phyloP scores from a whole-genome alignment of 2,113 vertebrate species.

The Datnioides undecimradiatus region DNA sequence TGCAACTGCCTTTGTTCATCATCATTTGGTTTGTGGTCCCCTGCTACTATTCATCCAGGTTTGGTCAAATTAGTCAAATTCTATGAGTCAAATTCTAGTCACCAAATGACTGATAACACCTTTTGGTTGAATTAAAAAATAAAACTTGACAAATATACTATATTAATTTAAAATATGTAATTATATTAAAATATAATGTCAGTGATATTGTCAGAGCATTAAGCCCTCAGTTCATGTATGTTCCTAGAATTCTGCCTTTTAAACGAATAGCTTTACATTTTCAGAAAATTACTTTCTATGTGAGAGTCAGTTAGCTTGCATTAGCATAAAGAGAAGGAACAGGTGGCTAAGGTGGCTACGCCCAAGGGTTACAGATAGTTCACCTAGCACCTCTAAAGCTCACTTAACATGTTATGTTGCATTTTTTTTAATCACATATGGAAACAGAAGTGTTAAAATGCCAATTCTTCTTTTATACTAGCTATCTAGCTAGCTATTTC shows the following conservation, averaged over 20 bases:
- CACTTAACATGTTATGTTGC: neutral
- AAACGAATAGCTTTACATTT: neutral
- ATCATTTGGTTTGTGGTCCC: constrained; percentile 25
- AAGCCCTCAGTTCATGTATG: too few relatives aligned
- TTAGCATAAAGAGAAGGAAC: neutral
- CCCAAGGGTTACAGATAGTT: too few relatives aligned
- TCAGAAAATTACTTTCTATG: neutral
- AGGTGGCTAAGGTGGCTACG: neutral
- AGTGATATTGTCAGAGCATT: too few relatives aligned
- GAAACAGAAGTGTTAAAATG: neutral
- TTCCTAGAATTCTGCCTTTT: too few relatives aligned
- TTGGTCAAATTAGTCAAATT: constrained; percentile 1
- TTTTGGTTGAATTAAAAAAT: neutral
- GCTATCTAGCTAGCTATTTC: neutral
- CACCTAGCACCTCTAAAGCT: too few relatives aligned
- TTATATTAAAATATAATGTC: too few relatives aligned
- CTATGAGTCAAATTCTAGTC: neutral
- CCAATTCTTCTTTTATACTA: too few relatives aligned
- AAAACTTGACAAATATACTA: neutral
- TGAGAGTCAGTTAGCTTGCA: neutral
- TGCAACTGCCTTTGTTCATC: constrained; percentile 56
- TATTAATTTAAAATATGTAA: neutral
- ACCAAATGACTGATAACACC: neutral
- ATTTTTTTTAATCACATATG: neutral
- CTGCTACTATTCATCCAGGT: neutral